Evolutionary conservation across 2,888 invertebrate genomes (phyloP).

Genomic region (Hedya salicella): DNA sequence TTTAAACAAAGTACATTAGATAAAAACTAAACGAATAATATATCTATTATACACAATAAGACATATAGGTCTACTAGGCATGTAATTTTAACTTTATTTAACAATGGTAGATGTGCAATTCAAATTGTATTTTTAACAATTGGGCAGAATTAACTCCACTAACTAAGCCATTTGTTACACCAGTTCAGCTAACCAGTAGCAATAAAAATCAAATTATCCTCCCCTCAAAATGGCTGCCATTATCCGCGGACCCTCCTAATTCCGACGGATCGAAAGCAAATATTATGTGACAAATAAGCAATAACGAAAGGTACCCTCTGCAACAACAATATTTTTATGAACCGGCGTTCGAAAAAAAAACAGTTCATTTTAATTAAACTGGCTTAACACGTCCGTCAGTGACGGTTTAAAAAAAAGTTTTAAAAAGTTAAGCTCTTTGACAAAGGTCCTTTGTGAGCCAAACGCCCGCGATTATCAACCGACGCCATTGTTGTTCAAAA

Average conservation of each 20-base stretch:
- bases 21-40: too few species aligned
- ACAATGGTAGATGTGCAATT: slow-evolving; percentile 16
- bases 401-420: slow-evolving; percentile 35
- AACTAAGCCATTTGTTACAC: slow-evolving; percentile 36
- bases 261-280: slow-evolving; percentile 62
- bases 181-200: slow-evolving; percentile 42
- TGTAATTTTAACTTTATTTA: not conserved
- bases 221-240: slow-evolving; percentile 63
- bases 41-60: too few species aligned
- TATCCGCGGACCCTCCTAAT: slow-evolving; percentile 68
- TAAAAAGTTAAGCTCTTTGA: slow-evolving; percentile 53
- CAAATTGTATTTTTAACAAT: slow-evolving; percentile 29
- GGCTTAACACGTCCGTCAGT: slow-evolving; percentile 63
- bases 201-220: slow-evolving; percentile 45
- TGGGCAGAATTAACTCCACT: slow-evolving; percentile 27
- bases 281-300: slow-evolving; percentile 61
- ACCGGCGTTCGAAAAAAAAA: slow-evolving; percentile 59
- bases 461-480: slow-evolving; percentile 76
- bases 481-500: slow-evolving; percentile 76
- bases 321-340: slow-evolving; percentile 81
- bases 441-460: slow-evolving; percentile 72
- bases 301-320: slow-evolving; percentile 50
- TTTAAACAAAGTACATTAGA: too few species aligned
- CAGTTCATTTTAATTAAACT: slow-evolving; percentile 78
- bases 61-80: too few species aligned